Conservation (phyloP, 1,140 invertebrate species). For the Drosophila kanapiae region DNA sequence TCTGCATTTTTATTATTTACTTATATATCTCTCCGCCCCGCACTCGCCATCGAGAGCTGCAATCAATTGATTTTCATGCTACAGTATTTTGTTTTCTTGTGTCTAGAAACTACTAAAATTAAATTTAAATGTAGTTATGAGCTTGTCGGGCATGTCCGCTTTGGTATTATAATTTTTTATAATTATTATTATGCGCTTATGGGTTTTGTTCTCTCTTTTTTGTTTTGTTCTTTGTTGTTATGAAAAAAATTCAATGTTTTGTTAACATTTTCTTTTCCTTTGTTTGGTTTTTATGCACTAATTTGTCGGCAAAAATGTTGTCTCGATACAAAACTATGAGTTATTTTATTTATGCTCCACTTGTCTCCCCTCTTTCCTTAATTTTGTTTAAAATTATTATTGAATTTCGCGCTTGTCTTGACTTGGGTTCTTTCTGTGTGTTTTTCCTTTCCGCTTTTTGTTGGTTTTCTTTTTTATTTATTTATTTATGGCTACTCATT, state of each 20-base stretch:
- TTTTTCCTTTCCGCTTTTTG: neutral
- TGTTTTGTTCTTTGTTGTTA: conserved; percentile 37
- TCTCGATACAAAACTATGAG: conserved; percentile 74
- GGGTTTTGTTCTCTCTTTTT: conserved; percentile 11
- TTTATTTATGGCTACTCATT: conserved; percentile 37
- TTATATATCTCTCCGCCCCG: conserved; percentile 66
- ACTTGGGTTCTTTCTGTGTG: conserved; percentile 19
- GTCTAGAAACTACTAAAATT: conserved; percentile 84
- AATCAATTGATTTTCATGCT: conserved; percentile 82
- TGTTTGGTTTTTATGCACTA: conserved; percentile 54
- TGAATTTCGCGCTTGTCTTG: conserved; percentile 61
- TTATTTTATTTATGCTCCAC: conserved; percentile 34
- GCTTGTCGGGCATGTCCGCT: conserved; percentile 34
- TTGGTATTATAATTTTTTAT: conserved; percentile 68
- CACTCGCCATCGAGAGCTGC: conserved; percentile 43
- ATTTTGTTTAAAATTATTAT: conserved; percentile 74
- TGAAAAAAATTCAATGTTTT: conserved; percentile 72
- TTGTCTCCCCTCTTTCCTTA: neutral
- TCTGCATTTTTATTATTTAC: conserved; percentile 72
- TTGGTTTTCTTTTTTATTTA: conserved; percentile 1
- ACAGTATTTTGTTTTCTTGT: conserved; percentile 73
- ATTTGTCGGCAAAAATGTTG: conserved; percentile 68
- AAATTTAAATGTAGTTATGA: conserved; percentile 84
- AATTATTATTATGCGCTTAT: conserved; percentile 71
- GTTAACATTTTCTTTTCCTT: conserved; percentile 12